Percentiles rank a stretch among this genome's conserved stretches.
These are phyloP conservation scores for Agelastica alni DNA, from an alignment of 2,888 invertebrate genomes.

Conservation along the genomic window DNA sequence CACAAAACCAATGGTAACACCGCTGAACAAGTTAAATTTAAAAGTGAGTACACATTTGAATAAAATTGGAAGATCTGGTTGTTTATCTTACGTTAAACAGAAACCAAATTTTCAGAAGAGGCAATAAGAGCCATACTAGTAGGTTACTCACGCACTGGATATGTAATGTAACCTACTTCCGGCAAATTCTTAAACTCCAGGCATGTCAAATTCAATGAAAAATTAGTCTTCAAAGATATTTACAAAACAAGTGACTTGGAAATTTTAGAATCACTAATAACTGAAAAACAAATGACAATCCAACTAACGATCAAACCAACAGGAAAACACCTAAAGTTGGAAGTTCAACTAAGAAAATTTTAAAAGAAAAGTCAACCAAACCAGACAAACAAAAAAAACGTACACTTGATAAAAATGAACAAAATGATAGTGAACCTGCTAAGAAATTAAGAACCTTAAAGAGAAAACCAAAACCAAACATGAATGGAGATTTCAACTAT, in stretches of 20 bases:
- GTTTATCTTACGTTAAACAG: conserved; percentile 25
- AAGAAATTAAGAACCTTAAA: no score
- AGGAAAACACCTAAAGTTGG: no score
- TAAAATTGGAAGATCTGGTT: conserved; percentile 7
- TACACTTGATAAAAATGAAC: no score
- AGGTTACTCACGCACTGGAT: conserved; percentile 31
- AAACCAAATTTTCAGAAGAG: conserved; percentile 29
- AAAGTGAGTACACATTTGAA: background rate
- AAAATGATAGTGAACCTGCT: no score
- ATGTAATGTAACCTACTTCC: conserved; percentile 31
- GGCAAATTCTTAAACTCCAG: conserved; percentile 21
- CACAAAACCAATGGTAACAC: conserved; percentile 15
- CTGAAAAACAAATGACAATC: background rate
- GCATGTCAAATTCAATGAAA: conserved; percentile 37
- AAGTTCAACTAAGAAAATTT: no score
- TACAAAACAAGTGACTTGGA: conserved; percentile 12
- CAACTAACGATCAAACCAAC: background rate
- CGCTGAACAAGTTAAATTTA: background rate
- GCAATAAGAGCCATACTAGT: conserved; percentile 31
- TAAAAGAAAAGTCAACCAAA: no score
- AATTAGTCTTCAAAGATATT: conserved; percentile 34
- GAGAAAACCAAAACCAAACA: no score
- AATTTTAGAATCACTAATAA: background rate
- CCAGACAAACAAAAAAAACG: no score
- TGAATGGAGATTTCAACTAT: no score